Conservation (phyloP, 2,797 vertebrate genomes). For the Acrossocheilus wenchowensis region DNA sequence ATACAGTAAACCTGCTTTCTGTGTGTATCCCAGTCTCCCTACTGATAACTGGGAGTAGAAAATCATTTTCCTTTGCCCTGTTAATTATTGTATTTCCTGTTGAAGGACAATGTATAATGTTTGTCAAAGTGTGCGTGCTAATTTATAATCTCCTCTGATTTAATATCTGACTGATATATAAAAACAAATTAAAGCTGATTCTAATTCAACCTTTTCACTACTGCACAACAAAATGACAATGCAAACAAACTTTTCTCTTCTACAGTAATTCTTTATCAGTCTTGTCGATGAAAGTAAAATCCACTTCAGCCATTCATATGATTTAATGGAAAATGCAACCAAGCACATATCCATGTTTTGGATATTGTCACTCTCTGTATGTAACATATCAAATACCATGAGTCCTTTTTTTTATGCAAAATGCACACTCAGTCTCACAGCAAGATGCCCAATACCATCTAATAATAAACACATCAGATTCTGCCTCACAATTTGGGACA, state of each 20-base stretch:
- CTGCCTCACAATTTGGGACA: background rate
- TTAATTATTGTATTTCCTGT: slow-evolving; percentile 39
- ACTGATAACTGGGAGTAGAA: background rate
- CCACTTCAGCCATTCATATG: background rate
- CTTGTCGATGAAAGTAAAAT: background rate
- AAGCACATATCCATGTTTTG: background rate
- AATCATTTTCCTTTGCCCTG: slow-evolving; percentile 2
- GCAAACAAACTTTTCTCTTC: background rate
- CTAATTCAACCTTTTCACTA: background rate
- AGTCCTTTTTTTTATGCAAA: background rate
- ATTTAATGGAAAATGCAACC: background rate
- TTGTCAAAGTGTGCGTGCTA: background rate
- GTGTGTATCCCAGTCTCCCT: background rate
- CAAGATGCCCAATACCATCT: background rate
- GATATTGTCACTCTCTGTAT: background rate
- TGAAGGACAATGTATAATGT: slow-evolving; percentile 18
- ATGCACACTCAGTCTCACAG: background rate
- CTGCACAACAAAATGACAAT: background rate
- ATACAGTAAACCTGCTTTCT: background rate
- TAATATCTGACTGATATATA: slow-evolving; percentile 20
- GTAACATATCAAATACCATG: too few relatives aligned
- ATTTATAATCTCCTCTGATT: slow-evolving; percentile 20
- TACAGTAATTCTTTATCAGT: background rate
- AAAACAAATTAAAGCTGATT: background rate
- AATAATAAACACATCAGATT: background rate